These are phyloP conservation scores for Congeria kusceri DNA, from an alignment of 2,888 invertebrate genomes.

Conservation along the genomic window DNA sequence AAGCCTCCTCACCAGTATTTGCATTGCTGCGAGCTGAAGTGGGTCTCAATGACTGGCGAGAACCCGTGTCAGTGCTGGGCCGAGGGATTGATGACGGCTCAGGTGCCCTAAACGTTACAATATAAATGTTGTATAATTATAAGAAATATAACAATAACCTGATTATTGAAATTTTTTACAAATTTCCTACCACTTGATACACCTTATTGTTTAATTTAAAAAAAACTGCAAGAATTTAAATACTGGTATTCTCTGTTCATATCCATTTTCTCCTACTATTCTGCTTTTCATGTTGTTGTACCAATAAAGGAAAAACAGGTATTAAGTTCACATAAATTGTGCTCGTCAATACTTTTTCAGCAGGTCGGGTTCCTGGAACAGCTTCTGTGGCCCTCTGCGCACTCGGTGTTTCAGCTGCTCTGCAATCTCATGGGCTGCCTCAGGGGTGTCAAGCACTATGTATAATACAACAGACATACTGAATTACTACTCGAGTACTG, in stretches of 20 bases:
- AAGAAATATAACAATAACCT: too few species aligned
- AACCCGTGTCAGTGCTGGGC: slow-evolving; percentile 14
- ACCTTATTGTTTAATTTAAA: too few species aligned
- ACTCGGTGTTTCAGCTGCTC: slow-evolving; percentile 61
- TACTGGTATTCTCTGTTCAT: too few species aligned
- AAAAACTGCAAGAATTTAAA: too few species aligned
- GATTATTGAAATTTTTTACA: too few species aligned
- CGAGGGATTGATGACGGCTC: slow-evolving; percentile 21
- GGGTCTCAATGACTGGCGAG: slow-evolving; percentile 54
- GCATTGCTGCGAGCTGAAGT: slow-evolving; percentile 53
- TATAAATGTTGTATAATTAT: too few species aligned
- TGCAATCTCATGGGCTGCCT: slow-evolving; percentile 65
- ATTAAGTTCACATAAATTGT: too few species aligned
- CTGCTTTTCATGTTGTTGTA: too few species aligned
- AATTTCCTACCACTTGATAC: too few species aligned
- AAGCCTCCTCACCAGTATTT: slow-evolving; percentile 12
- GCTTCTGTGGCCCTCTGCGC: slow-evolving; percentile 45
- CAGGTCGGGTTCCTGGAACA: slow-evolving; percentile 43
- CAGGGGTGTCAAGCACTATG: slow-evolving; percentile 64
- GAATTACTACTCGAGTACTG: too few species aligned
- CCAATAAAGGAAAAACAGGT: too few species aligned
- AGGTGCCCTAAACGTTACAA: slow-evolving; percentile 5
- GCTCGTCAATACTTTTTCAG: slow-evolving; percentile 16
- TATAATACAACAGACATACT: background rate
- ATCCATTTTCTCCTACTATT: too few species aligned